These are phyloP conservation scores for Cyrtorhinus lividipennis DNA, from an alignment of 1,140 invertebrate species.

Conservation along the genomic window DNA sequence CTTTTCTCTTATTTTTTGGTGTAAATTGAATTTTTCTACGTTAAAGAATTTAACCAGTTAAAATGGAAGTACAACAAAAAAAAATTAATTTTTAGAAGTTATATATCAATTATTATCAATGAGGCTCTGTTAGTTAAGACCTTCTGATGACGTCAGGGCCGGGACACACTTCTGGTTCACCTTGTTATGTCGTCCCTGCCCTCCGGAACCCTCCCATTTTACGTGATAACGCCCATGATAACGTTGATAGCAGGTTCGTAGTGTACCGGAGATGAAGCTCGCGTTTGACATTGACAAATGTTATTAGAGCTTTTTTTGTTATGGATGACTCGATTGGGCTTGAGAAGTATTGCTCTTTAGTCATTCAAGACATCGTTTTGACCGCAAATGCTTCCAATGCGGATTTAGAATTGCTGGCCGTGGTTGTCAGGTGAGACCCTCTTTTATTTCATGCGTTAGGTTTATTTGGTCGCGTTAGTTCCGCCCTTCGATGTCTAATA, in stretches of 20 bases:
- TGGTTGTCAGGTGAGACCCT: not conserved
- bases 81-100: too few species aligned
- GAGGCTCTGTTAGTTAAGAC: too few species aligned
- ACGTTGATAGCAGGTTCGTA: not conserved
- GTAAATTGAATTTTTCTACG: too few species aligned
- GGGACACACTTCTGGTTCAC: too few species aligned
- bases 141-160: too few species aligned
- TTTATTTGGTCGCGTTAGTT: not conserved
- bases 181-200: too few species aligned
- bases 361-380: not conserved
- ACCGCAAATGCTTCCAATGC: not conserved
- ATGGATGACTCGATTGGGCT: not conserved
- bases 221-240: too few species aligned
- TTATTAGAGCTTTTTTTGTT: not conserved
- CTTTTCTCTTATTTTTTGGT: too few species aligned
- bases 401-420: not conserved
- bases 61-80: too few species aligned
- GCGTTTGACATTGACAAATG: not conserved
- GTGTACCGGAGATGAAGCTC: not conserved
- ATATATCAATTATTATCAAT: too few species aligned
- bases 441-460: not conserved
- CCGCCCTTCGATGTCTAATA: not conserved
- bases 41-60: too few species aligned
- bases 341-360: not conserved
- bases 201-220: too few species aligned